Base-by-base conservation (phyloP, 1,140 invertebrate genomes). In the Nautilus pompilius region DNA sequence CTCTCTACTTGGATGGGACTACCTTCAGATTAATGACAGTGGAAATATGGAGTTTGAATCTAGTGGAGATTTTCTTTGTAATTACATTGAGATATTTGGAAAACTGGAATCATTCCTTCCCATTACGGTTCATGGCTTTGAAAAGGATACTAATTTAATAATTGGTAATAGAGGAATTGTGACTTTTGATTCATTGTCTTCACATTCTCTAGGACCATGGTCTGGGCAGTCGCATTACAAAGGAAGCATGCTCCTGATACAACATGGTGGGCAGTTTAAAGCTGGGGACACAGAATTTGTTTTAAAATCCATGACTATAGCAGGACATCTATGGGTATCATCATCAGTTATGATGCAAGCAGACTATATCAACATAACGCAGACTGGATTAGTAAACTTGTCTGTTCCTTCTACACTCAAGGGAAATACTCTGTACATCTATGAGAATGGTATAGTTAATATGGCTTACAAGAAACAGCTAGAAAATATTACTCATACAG, bases 1-100 rank as follows among this genome's bases (percentile, higher is more conserved):
- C n/a, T n/a, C n/a, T n/a, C n/a, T n/a, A n/a, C 58, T 36, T 33
- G 65, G 67, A 6, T 72, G 70, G 67, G 66, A 72, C 55, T 65
- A 63, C 33, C 48, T 69, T 13, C 59, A 63, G 34, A 61, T 70
- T 5, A 65, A 70, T 29, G 28, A 24, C 15, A 58, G 62, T n/a
- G 65, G 65, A 0, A 32, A 30, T 2, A 59, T 68, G 33, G 63
- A 70, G 56, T 72, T 69, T 58, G 58, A 67, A 55, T 58, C 70
- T 17, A 58, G 49, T 3, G 63, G 59, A 5, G 28, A 34, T 22
- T 69, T 71, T 13, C 41, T 60, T 5, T 22, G 62, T 36, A 63
- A 71, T 29, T 56, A 63, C n/a, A 26, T 65, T 8, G 61, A 68
- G 45, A 54, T 67, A 3, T 62, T 65, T 58, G 70, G 70, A 2